Evolutionary conservation across 2,113 vertebrate genomes (phyloP).

Genomic region (Ctenodactylus gundi): DNA sequence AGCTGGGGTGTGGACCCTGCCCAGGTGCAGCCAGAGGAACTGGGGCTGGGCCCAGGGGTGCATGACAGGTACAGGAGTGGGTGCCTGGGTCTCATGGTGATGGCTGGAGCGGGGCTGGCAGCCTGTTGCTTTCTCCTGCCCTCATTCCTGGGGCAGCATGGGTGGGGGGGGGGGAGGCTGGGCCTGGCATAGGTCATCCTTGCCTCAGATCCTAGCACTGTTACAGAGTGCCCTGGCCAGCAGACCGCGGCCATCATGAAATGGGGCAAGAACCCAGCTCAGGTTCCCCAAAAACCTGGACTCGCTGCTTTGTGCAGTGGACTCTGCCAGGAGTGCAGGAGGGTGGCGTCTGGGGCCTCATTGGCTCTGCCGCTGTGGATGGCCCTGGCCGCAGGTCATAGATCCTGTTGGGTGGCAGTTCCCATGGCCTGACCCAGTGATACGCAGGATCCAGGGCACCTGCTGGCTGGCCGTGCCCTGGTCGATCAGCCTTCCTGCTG

Average conservation of each 20-base stretch:
- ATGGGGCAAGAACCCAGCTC: not conserved
- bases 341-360: not conserved
- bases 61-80: too few species aligned
- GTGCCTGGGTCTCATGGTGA: not conserved
- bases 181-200: not conserved
- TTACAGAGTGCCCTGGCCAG: too few species aligned
- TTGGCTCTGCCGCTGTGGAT: not conserved
- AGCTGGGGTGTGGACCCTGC: too few species aligned
- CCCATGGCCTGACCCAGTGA: accelerated
- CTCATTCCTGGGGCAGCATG: not conserved
- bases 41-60: too few species aligned
- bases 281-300: not conserved
- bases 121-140: accelerated
- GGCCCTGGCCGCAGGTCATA: not conserved
- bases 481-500: not conserved
- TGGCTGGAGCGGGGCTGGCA: accelerated
- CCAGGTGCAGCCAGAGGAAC: not conserved
- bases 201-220: not conserved
- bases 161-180: not conserved
- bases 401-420: not conserved
- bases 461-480: not conserved
- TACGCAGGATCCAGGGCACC: not conserved
- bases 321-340: too few species aligned
- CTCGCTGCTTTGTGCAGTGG: not conserved
- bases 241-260: too few species aligned